Conservation (phyloP, 2,797 vertebrate species). For the Hirundo rustica region DNA sequence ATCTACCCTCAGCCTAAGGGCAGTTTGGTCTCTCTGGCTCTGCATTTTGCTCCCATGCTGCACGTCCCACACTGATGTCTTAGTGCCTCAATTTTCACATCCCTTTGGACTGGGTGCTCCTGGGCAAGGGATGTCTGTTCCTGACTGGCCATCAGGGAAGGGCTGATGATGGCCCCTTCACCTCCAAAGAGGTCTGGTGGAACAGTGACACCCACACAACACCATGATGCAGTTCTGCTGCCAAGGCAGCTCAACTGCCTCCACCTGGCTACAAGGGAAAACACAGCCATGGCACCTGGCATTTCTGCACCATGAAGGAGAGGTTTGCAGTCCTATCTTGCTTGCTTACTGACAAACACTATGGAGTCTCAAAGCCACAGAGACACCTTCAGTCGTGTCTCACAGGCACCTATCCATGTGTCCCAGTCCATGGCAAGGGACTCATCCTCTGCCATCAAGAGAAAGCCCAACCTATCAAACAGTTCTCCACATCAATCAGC, state of each 20-base stretch:
- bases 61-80: fast-evolving
- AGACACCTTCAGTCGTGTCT: neutral
- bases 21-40: neutral
- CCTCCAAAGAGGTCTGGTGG: neutral
- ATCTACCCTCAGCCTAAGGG: neutral
- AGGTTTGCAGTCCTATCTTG: neutral
- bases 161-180: neutral
- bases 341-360: neutral
- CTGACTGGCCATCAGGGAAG: neutral
- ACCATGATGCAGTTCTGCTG: neutral
- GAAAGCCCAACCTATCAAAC: neutral
- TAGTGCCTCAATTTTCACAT: neutral
- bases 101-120: neutral
- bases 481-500: neutral
- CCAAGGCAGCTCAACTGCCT: neutral
- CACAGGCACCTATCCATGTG: fast-evolving
- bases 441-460: neutral
- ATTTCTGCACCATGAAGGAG: neutral
- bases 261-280: neutral
- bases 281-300: neutral
- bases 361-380: fast-evolving
- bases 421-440: neutral
- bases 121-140: neutral
- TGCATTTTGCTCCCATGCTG: fast-evolving
- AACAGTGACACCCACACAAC: neutral